These are phyloP conservation scores for Solea solea DNA, from an alignment of 2,113 vertebrate genomes.

Conservation along the genomic window DNA sequence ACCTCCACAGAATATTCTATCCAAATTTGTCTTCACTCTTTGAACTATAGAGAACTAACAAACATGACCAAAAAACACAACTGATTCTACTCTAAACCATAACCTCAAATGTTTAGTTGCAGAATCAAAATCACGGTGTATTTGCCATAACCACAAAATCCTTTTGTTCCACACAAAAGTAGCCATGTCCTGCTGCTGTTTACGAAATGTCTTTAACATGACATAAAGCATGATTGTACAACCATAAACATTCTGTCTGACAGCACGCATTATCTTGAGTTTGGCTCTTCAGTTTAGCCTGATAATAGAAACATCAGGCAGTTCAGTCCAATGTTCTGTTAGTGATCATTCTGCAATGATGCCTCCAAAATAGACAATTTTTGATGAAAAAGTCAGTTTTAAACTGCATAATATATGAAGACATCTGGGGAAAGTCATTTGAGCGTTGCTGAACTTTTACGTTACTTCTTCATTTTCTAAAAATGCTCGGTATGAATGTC, in stretches of 20 bases:
- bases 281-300: neutral
- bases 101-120: neutral
- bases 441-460: conserved; percentile 2
- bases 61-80: no score
- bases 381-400: neutral
- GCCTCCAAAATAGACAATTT: neutral
- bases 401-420: conserved; percentile 15
- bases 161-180: no score
- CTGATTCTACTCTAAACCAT: no score
- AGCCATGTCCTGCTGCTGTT: no score
- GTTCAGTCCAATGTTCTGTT: neutral
- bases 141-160: neutral
- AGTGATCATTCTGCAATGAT: neutral
- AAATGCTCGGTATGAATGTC: neutral
- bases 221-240: neutral
- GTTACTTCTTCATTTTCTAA: conserved; percentile 2
- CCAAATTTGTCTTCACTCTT: no score
- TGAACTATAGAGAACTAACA: no score
- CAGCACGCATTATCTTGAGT: neutral
- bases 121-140: neutral
- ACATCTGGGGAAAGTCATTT: conserved; percentile 37
- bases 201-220: neutral
- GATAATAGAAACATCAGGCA: neutral
- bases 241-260: neutral
- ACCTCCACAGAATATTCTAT: no score